Percentiles rank a stretch among this genome's conserved stretches.
Evolutionary conservation across 2,113 vertebrate genomes (phyloP).

Genomic region (Piaya cayana): DNA sequence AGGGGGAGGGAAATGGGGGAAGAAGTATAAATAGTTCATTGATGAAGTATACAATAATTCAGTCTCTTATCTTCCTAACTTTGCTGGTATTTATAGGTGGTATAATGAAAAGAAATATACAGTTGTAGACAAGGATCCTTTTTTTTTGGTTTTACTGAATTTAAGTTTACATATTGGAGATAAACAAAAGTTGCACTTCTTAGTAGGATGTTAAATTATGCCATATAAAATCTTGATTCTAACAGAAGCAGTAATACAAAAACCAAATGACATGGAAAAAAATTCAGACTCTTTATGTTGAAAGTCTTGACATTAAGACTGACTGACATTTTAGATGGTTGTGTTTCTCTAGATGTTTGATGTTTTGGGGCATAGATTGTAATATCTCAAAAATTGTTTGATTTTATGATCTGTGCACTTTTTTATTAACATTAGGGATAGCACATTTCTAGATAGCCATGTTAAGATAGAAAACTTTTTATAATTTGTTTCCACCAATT

Average conservation of each 20-base stretch:
- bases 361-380: slow-evolving; percentile 1
- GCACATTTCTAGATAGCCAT: not conserved
- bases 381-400: not conserved
- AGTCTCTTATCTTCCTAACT: not conserved
- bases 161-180: not conserved
- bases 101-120: not conserved
- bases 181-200: not conserved
- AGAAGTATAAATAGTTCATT: slow-evolving; percentile 16
- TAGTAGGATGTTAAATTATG: not conserved
- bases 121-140: not conserved
- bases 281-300: not conserved
- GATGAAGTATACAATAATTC: slow-evolving; percentile 1
- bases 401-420: slow-evolving; percentile 40
- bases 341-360: not conserved
- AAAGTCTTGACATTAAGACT: not conserved
- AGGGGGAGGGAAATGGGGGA: not conserved
- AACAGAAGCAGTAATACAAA: not conserved
- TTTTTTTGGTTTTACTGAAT: not conserved
- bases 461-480: not conserved
- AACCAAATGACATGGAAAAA: not conserved
- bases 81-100: not conserved
- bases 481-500: not conserved
- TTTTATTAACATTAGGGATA: not conserved
- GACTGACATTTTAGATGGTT: not conserved
- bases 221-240: not conserved